These are phyloP conservation scores for Napeogenes inachia DNA, from an alignment of 2,888 invertebrate species.

Conservation along the genomic window DNA sequence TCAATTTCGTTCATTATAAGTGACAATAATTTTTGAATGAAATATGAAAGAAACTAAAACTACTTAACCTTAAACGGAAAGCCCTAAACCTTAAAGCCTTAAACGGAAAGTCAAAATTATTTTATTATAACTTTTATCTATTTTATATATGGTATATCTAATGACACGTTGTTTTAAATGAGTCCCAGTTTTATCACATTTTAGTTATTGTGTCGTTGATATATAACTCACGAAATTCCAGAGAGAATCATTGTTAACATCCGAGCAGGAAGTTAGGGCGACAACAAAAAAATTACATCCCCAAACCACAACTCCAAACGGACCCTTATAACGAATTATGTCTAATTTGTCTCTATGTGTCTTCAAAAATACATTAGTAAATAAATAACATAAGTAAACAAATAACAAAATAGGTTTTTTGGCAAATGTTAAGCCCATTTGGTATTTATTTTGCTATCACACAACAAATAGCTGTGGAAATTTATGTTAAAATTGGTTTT, in stretches of 20 bases:
- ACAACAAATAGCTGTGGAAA: neutral
- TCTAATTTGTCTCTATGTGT: constrained; percentile 26
- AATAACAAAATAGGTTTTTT: too few relatives aligned
- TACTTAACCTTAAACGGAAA: too few relatives aligned
- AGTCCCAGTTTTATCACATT: too few relatives aligned
- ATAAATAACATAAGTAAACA: neutral
- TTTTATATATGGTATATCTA: too few relatives aligned
- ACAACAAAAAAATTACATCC: constrained; percentile 27
- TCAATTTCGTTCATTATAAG: constrained; percentile 9
- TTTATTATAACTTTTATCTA: too few relatives aligned
- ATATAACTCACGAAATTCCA: constrained; percentile 4
- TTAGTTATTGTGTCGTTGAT: too few relatives aligned
- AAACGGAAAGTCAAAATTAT: too few relatives aligned
- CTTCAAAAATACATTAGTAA: constrained; percentile 6
- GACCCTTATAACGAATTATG: constrained; percentile 24
- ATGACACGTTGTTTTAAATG: too few relatives aligned
- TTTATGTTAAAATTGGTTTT: neutral
- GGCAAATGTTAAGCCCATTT: too few relatives aligned
- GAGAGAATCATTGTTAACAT: constrained; percentile 28
- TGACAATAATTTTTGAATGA: neutral
- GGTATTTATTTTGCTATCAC: neutral
- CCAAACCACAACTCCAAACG: constrained; percentile 20
- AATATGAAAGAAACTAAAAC: too few relatives aligned
- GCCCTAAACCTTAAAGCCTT: too few relatives aligned
- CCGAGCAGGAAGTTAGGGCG: constrained; percentile 30